These are phyloP conservation scores for Hormaphis cornu DNA, from an alignment of 1,140 invertebrate genomes.

Conservation along the genomic window DNA sequence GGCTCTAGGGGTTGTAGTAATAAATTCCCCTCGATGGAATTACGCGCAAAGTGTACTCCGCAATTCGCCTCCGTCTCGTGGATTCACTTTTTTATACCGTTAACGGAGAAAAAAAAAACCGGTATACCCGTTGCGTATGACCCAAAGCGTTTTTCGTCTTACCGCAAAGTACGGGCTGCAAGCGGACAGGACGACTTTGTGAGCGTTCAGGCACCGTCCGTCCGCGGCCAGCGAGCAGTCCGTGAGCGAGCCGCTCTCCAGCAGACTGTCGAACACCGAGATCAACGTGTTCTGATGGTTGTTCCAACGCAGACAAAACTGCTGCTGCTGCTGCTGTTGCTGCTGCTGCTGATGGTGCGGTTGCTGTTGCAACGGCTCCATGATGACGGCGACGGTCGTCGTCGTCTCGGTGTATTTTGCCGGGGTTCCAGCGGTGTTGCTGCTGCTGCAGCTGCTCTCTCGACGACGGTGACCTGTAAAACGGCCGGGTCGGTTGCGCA, in stretches of 20 bases:
- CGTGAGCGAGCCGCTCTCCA: slow-evolving; percentile 46
- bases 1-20: no score
- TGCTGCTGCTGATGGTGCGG: slow-evolving; percentile 8
- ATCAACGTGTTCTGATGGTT: slow-evolving; percentile 50
- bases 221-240: slow-evolving; percentile 47
- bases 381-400: neutral
- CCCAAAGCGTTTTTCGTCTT: neutral
- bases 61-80: no score
- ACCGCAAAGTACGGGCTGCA: slow-evolving; percentile 37
- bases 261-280: slow-evolving; percentile 47
- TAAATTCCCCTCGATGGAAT: no score
- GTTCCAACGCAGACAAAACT: slow-evolving; percentile 52
- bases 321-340: slow-evolving; percentile 41
- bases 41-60: no score
- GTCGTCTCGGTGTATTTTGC: neutral
- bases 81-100: no score
- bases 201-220: slow-evolving; percentile 35
- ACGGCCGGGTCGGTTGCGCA: no score
- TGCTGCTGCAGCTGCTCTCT: no score
- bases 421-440: no score
- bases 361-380: no score
- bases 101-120: no score
- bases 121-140: neutral
- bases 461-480: no score
- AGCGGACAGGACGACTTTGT: slow-evolving; percentile 36